phyloP scores from a whole-genome alignment of 2,888 invertebrate species.

The Heliothis peltigera region DNA sequence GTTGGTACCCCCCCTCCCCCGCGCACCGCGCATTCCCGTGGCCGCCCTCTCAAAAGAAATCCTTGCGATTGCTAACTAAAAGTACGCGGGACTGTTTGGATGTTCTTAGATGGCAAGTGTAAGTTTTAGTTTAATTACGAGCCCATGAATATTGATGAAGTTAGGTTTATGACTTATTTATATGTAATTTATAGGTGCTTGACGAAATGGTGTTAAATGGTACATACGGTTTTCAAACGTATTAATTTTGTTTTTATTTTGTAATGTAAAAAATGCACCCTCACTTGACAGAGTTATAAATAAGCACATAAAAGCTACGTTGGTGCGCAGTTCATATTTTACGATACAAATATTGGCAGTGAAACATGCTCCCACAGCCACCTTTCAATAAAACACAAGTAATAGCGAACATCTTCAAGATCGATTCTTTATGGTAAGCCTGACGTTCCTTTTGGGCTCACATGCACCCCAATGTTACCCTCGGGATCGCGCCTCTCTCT shows the following conservation, averaged over 20 bases:
- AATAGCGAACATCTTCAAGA: slow-evolving; percentile 79
- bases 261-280: too few relatives aligned
- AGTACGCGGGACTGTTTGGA: slow-evolving; percentile 53
- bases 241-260: too few relatives aligned
- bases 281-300: not conserved
- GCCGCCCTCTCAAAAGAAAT: slow-evolving; percentile 63
- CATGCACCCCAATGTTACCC: slow-evolving; percentile 85
- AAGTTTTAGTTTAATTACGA: slow-evolving; percentile 56
- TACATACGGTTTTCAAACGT: too few relatives aligned
- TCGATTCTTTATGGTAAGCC: slow-evolving; percentile 84
- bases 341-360: slow-evolving; percentile 30
- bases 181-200: not conserved
- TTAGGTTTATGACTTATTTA: not conserved
- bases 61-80: slow-evolving; percentile 63
- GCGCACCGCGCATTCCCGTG: slow-evolving; percentile 34
- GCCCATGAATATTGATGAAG: slow-evolving; percentile 11
- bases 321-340: slow-evolving; percentile 3
- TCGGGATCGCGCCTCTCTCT: slow-evolving; percentile 71
- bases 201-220: not conserved
- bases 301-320: not conserved
- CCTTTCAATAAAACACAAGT: slow-evolving; percentile 50
- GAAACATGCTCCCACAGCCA: slow-evolving; percentile 28
- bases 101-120: slow-evolving; percentile 45
- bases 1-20: slow-evolving; percentile 36
- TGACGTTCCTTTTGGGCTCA: slow-evolving; percentile 76